Evolutionary conservation across 2,888 invertebrate genomes (phyloP).

Genomic region (Entomobrya proxima): DNA sequence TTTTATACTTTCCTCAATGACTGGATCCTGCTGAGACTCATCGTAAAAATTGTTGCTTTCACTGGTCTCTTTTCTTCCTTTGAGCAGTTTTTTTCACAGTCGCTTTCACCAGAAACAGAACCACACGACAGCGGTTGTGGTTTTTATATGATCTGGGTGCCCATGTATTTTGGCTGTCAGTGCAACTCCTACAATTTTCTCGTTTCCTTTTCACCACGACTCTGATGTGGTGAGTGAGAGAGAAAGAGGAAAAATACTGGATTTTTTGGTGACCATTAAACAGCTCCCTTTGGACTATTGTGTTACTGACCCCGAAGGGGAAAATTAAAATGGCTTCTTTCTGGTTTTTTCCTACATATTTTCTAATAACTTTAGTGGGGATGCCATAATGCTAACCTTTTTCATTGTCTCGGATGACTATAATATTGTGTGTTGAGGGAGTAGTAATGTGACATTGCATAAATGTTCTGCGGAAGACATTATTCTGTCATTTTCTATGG

Average conservation of each 20-base stretch:
- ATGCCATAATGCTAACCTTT: no score
- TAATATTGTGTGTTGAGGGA: no score
- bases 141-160: slow-evolving; percentile 24
- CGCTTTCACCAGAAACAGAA: slow-evolving; percentile 35
- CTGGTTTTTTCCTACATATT: neutral
- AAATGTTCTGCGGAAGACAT: no score
- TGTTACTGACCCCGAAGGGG: slow-evolving; percentile 17
- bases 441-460: no score
- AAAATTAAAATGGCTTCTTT: slow-evolving; percentile 35
- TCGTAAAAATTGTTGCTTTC: slow-evolving; percentile 60
- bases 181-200: neutral
- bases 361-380: neutral
- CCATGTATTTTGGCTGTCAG: neutral
- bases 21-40: slow-evolving; percentile 52
- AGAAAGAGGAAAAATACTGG: neutral
- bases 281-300: slow-evolving; percentile 34
- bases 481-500: no score
- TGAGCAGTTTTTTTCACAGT: neutral
- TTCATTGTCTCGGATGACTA: no score
- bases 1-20: slow-evolving; percentile 13
- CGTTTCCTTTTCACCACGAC: neutral
- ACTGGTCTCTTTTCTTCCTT: neutral
- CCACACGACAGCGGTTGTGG: slow-evolving; percentile 57
- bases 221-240: no score
- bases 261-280: slow-evolving; percentile 46